Evolutionary conservation across 2,888 invertebrate genomes (phyloP).

Genomic region (Biston betularia): DNA sequence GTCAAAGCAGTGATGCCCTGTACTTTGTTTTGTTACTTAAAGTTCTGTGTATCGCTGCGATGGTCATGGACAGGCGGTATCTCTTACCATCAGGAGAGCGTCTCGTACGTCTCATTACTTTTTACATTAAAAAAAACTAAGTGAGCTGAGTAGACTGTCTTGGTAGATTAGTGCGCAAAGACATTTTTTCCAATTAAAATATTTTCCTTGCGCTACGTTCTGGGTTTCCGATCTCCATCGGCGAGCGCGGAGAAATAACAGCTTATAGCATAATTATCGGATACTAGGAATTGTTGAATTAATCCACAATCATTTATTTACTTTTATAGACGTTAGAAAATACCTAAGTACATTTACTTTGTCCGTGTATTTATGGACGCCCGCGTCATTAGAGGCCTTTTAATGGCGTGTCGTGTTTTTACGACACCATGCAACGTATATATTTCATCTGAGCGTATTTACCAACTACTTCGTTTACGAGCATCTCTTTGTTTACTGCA

Average conservation of each 20-base stretch:
- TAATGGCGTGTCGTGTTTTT: constrained; percentile 21
- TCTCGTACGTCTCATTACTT: too few species aligned
- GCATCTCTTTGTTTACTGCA: neutral
- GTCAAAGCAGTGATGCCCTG: too few species aligned
- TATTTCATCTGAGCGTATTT: neutral
- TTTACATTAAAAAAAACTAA: too few species aligned
- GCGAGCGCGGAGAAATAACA: constrained; percentile 42
- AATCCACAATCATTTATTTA: constrained; percentile 48
- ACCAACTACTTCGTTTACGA: neutral
- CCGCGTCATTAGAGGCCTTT: constrained; percentile 22
- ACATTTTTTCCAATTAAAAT: constrained; percentile 21
- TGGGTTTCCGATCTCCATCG: constrained; percentile 40
- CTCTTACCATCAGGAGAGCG: too few species aligned
- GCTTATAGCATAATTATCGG: constrained; percentile 42
- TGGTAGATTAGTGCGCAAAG: neutral
- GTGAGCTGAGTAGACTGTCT: neutral
- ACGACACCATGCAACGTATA: constrained; percentile 7
- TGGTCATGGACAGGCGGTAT: too few species aligned
- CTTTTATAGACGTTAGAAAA: constrained; percentile 35
- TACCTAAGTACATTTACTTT: constrained; percentile 24
- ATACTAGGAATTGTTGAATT: constrained; percentile 58
- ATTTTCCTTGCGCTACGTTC: constrained; percentile 8
- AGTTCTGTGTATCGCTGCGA: too few species aligned
- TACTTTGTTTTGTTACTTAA: too few species aligned
- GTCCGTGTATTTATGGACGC: constrained; percentile 11